Evolutionary conservation across 2,797 vertebrate species (phyloP), one percentile per base, ranked within the genome.

Genomic region (Crocidura indochinensis): DNA sequence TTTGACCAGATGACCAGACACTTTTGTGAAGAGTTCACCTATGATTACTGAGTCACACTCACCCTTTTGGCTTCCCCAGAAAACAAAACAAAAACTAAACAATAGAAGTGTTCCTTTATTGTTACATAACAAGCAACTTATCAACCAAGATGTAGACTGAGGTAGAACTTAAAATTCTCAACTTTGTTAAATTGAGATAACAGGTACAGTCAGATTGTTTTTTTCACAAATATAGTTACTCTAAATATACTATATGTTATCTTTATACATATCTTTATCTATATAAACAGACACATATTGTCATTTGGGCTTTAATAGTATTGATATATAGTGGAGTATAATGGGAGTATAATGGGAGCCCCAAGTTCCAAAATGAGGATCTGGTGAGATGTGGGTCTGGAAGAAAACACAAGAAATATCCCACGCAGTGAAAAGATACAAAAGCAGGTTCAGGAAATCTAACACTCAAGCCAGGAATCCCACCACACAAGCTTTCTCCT

Each of bases 11-110:
- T 6, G 68, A 56, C 15, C 65, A 77, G 79, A 88, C 78, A 85
- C 84, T 92, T 74, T 75, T 27, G 74, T 84, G 79, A 91, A 56
- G 7, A 12, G 31, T 76, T 94, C 75, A 53, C 89, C 94, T 91
- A 67, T 89, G 77, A 91, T 94, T 71, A 68, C 62, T 95, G 92
- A n/a, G 72, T 47, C 73, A 85, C 27, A 75, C 26, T 83, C 71
- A 72, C 46, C 19, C 27, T 94, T 87, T 88, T 76, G 53, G 62
- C 49, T 29, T 0, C 0, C 69, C 19, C 1, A 31, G 0, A 8
- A 79, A 47, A 51, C n/a, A 68, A 91, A 67, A 53, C 8, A 72
- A 64, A 86, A 80, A 15, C 27, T 31, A 64, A 83, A 62, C 10
- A 88, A 8, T 24, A 47, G 44, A 24, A 56, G 8, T 12, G 20